These are phyloP conservation scores for Schizaphis graminum DNA, from an alignment of 2,888 invertebrate species.

Conservation along the genomic window DNA sequence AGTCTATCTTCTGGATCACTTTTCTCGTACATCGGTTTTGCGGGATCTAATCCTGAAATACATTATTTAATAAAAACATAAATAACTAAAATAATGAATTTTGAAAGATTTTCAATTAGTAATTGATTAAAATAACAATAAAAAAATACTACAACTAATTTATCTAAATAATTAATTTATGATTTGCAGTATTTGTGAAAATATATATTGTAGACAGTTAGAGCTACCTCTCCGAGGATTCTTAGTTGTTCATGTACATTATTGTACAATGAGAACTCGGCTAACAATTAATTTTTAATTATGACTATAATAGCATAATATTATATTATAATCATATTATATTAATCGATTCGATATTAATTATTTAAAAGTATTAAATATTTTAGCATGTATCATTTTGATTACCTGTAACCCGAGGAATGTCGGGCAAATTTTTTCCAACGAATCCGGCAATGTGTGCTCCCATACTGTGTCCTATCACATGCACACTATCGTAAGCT, in stretches of 20 bases:
- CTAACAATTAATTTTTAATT: not conserved
- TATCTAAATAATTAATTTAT: not conserved
- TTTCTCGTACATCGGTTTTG: constrained; percentile 33
- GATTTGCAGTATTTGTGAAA: not conserved
- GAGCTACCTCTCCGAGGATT: not conserved
- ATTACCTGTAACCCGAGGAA: constrained; percentile 39
- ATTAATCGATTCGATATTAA: not conserved
- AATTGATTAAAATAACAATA: not conserved
- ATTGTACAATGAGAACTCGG: not conserved
- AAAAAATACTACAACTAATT: not conserved
- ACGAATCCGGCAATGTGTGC: constrained; percentile 47
- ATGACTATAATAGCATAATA: not conserved
- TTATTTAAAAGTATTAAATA: not conserved
- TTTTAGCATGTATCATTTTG: not conserved
- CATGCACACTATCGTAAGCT: not conserved
- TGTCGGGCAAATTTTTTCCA: constrained; percentile 5
- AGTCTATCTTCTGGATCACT: constrained; percentile 51
- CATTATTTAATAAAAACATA: not conserved
- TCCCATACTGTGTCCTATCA: constrained; percentile 60
- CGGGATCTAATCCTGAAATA: constrained; percentile 48
- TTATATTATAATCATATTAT: not conserved
- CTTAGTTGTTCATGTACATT: not conserved
- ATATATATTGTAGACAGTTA: not conserved
- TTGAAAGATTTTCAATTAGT: not conserved
- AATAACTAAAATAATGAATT: not conserved